Evolutionary conservation across 2,797 vertebrate species (phyloP), one percentile per base, ranked within the genome.

Genomic region (Sebastes paucispinis): DNA sequence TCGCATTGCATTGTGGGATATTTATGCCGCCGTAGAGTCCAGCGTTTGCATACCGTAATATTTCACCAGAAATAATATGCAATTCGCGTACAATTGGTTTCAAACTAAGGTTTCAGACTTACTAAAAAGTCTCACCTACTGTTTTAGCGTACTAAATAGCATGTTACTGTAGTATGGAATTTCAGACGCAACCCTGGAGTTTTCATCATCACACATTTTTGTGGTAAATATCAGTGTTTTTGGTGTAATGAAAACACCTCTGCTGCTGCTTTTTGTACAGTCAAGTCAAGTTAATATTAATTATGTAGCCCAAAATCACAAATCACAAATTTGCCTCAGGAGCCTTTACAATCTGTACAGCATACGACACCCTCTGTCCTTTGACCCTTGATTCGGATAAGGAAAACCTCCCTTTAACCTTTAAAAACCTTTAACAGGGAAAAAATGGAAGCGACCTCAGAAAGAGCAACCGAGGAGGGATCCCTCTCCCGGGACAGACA

Each of bases 21-120:
- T 50, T 50, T 50, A 50, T 50, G 18, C 47, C 7, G 47, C 18
- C 2, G 47, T 50, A 50, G 47, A 18, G 47, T 50, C 47, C 47
- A 20, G 47, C 1, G 0, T 50, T 0, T 0, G 18, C 47, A 50
- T 20, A 50, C 3, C 20, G 47, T 8, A 50, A 50, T 50, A 20
- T 50, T 50, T 50, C 47, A 47, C 43, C 43, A 47, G 43, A 47
- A 47, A 18, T 47, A 20, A 18, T 50, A 50, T 50, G 1, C 7
- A 50, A 8, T 50, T 50, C 0, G 18, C 0, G 2, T 50, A 20
- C 18, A 18, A 50, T 50, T 50, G 47, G 47, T 50, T 50, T 47
- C 3, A 47, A 18, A 47, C 0, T 47, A 18, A 47, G 16, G 16
- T 47, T 47, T 50, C 18, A 20, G 47, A 50, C 47, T 18, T 20